These are phyloP conservation scores for Argyresthia goedartella DNA, from an alignment of 2,888 invertebrate genomes.

Conservation along the genomic window DNA sequence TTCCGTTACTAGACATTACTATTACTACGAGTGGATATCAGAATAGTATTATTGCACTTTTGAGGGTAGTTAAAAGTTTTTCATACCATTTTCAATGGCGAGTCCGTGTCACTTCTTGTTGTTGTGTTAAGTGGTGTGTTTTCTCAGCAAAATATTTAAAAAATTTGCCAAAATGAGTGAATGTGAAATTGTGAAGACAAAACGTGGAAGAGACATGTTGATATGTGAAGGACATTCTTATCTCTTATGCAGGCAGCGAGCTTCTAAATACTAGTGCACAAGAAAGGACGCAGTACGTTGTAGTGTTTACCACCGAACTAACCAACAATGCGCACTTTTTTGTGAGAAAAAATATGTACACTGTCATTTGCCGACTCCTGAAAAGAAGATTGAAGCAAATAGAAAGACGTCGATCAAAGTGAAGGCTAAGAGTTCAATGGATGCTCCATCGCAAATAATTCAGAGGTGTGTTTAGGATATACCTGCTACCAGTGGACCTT, in stretches of 20 bases:
- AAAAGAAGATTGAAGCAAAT: neutral
- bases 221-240: slow-evolving; percentile 5
- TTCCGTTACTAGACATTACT: no score
- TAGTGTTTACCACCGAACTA: neutral
- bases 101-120: no score
- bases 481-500: neutral
- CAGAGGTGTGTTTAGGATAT: neutral
- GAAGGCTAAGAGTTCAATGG: slow-evolving; percentile 3
- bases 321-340: neutral
- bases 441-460: neutral
- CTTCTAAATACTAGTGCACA: neutral
- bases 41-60: no score
- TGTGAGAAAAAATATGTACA: neutral
- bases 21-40: no score
- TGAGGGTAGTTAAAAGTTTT: no score
- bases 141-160: no score
- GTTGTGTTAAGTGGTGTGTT: no score
- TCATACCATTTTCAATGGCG: no score
- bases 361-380: neutral
- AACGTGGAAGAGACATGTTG: slow-evolving; percentile 10
- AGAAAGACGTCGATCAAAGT: slow-evolving; percentile 1
- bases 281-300: neutral
- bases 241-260: neutral
- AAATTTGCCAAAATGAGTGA: slow-evolving; percentile 3
- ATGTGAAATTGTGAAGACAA: slow-evolving; percentile 7